A percentile compares a stretch with the other conserved stretches of the same genome.
Conservation (phyloP, 2,888 invertebrate genomes). For the Xanthorhoe spadicearia region DNA sequence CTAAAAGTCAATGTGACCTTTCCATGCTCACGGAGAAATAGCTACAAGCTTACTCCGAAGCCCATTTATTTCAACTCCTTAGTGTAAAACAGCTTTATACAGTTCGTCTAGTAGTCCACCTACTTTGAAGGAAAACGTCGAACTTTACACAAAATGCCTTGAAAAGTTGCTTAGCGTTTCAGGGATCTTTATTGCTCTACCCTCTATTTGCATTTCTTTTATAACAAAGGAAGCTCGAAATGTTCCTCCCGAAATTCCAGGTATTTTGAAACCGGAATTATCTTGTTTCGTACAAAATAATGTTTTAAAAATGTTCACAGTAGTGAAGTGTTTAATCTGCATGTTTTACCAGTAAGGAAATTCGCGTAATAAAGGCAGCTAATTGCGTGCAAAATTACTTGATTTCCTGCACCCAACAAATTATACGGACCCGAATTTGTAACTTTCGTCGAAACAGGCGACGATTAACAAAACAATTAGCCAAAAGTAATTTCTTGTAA, state of each 20-base stretch:
- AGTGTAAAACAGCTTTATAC: conserved; percentile 55
- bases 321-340: conserved; percentile 25
- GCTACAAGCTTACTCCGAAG: conserved; percentile 47
- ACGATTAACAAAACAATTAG: conserved; percentile 72
- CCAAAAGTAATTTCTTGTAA: conserved; percentile 68
- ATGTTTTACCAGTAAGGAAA: conserved; percentile 33
- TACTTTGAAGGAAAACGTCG: conserved; percentile 50
- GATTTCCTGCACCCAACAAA: conserved; percentile 47
- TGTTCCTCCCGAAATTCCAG: conserved; percentile 36
- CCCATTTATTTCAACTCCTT: conserved; percentile 44
- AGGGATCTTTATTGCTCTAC: conserved; percentile 51
- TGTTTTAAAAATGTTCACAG: conserved; percentile 19
- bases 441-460: conserved; percentile 46
- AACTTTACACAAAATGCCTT: conserved; percentile 60
- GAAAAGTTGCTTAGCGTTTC: conserved; percentile 57
- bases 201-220: conserved; percentile 57
- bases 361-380: conserved; percentile 28
- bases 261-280: conserved; percentile 34
- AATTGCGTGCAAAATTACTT: conserved; percentile 45
- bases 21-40: conserved; percentile 20
- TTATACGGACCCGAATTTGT: conserved; percentile 49
- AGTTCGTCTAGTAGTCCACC: conserved; percentile 50
- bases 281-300: conserved; percentile 16
- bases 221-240: conserved; percentile 43
- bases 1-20: conserved; percentile 10